A percentile compares a stretch with the other conserved stretches of the same genome.
phyloP scores from a whole-genome alignment of 2,888 invertebrate genomes.

The Microplitis manilae region DNA sequence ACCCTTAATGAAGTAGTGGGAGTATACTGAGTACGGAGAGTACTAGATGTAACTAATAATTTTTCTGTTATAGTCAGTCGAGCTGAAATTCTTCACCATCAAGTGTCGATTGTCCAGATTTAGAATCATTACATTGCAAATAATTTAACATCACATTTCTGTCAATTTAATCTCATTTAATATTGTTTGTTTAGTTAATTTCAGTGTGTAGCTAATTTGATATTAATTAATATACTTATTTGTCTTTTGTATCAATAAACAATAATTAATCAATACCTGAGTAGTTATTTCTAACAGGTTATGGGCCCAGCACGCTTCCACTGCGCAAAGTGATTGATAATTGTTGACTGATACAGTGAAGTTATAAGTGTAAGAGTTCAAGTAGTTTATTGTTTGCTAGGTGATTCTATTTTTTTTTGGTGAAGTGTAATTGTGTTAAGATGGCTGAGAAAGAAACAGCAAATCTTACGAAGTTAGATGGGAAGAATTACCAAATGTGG shows the following conservation, averaged over 20 bases:
- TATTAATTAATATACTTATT: conserved; percentile 1
- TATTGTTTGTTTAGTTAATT: not conserved
- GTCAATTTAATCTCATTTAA: not conserved
- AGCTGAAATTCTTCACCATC: not conserved
- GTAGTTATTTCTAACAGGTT: not conserved
- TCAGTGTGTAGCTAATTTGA: not conserved
- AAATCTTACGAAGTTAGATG: not conserved
- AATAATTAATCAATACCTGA: not conserved
- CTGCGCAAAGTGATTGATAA: not conserved
- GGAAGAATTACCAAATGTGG: not conserved
- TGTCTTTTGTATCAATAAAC: not conserved
- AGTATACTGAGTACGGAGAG: not conserved
- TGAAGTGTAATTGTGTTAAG: not conserved
- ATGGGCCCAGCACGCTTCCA: not conserved
- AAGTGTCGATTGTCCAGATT: not conserved
- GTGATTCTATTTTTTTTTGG: not conserved
- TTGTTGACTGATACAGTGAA: not conserved
- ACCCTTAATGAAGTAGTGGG: not conserved
- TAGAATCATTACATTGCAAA: not conserved
- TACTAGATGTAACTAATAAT: not conserved
- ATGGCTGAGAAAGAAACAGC: not conserved
- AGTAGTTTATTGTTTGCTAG: not conserved
- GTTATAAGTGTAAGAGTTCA: not conserved
- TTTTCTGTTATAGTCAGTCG: not conserved
- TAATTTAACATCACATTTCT: not conserved